A percentile compares a stretch with the other conserved stretches of the same genome.
phyloP scores from a whole-genome alignment of 2,797 vertebrate species.

The Simalia tracyae region DNA sequence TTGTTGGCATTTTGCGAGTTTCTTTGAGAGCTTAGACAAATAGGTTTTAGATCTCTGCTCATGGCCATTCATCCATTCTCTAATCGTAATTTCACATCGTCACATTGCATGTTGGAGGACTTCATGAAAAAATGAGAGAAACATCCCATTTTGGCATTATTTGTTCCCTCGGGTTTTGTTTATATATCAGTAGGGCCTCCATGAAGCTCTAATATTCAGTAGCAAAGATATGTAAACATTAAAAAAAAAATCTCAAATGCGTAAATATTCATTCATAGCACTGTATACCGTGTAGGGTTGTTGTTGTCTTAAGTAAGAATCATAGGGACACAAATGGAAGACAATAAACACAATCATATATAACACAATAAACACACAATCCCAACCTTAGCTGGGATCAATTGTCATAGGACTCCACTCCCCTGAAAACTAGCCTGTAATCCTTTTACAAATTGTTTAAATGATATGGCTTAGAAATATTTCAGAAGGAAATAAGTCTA shows the following conservation, averaged over 20 bases:
- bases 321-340: neutral
- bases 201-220: neutral
- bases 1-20: neutral
- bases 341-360: neutral
- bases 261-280: neutral
- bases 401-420: too few species aligned
- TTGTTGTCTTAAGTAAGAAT: neutral
- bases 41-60: neutral
- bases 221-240: neutral
- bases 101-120: neutral
- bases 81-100: neutral
- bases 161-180: neutral
- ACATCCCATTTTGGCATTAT: neutral
- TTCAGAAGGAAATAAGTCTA: neutral
- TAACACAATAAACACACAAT: too few species aligned
- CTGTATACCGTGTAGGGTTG: neutral
- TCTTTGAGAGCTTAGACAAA: neutral
- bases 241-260: too few species aligned
- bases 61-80: neutral
- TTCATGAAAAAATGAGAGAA: neutral
- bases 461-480: neutral
- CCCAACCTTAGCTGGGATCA: too few species aligned
- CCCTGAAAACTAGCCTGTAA: neutral
- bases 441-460: neutral
- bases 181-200: neutral